Base-by-base conservation (phyloP, 2,113 vertebrate species). In the Oxyruncus cristatus region DNA sequence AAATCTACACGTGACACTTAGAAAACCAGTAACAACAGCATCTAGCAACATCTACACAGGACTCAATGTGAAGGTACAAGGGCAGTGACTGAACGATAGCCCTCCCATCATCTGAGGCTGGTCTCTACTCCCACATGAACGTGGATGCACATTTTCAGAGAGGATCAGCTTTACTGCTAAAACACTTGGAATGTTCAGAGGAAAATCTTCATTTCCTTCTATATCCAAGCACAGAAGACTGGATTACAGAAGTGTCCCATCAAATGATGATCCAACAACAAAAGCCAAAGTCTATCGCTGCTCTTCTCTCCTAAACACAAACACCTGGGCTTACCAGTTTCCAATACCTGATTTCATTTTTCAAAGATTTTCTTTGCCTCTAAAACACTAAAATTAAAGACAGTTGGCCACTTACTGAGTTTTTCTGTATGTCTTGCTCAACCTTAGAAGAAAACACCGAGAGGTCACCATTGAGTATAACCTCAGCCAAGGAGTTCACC, bases 391-490 rank as follows among this genome's bases (percentile, higher is more conserved):
- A 53, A 9, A 59, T 28, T 35, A 44, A 55, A 85, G 7, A 65
- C 46, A 70, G 10, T 49, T 53, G 70, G 22, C 6, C 16, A 98
- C 98, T 99, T 98, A 99, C 99, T 84, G 97, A 98, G 95, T 92
- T 98, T 95, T 98, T 99, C 92, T 98, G 99, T 67, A 98, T 47
- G 71, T 98, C 98, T 96, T 97, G 98, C 30, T 99, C 98, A 11
- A 97, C 90, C 97, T 98, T 98, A 20, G 98, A 62, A 24, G 97
- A 98, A 95, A 99, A 99, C 92, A 99, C 98, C 1, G 99, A 99
- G 63, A 99, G 98, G 95, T 99, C 99, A 20, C 99, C 99, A 4
- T 99, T 99, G 72, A 99, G 98, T 85, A 99, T 99, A 53, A 99
- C 99, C 35, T 99, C 98, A 8, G 99, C 99, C 96, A 99, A 96